Conservation (phyloP, 1,140 invertebrate species). For the Calosoma granatense region DNA sequence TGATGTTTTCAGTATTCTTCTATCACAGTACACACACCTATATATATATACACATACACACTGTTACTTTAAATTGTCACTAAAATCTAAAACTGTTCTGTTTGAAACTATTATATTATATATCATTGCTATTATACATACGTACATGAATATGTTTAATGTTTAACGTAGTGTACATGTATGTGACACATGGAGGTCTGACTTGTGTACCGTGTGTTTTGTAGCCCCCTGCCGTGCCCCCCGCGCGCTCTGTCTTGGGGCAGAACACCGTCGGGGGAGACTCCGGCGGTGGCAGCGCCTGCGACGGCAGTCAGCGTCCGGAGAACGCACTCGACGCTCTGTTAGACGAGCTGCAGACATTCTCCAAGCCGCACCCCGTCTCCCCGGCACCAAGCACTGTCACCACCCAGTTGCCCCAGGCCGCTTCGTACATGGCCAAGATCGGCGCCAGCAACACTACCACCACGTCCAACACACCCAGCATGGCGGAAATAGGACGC, state of each 20-base stretch:
- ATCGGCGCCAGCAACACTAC: conserved; percentile 22
- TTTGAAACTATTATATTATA: conserved; percentile 7
- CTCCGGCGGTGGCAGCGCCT: conserved; percentile 42
- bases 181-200: neutral
- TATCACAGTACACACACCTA: too few relatives aligned
- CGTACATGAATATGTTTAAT: conserved; percentile 10
- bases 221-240: conserved; percentile 47
- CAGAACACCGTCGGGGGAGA: conserved; percentile 53
- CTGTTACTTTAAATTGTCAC: conserved; percentile 9
- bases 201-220: conserved; percentile 15
- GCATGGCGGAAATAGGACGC: conserved; percentile 40
- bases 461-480: conserved; percentile 33
- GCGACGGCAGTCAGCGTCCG: conserved; percentile 55
- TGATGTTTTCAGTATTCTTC: conserved; percentile 5
- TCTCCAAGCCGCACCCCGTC: conserved; percentile 50
- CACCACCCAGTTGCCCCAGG: conserved; percentile 24
- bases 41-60: conserved; percentile 11
- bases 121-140: conserved; percentile 16
- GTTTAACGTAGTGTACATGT: conserved; percentile 4
- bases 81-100: conserved; percentile 12
- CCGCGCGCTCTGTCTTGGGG: conserved; percentile 52
- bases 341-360: conserved; percentile 85
- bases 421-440: conserved; percentile 28
- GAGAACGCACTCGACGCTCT: conserved; percentile 93
- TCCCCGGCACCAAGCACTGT: conserved; percentile 20